A percentile compares a stretch with the other conserved stretches of the same genome.
These are phyloP conservation scores for Gavia stellata DNA, from an alignment of 2,113 vertebrate genomes.

Conservation along the genomic window DNA sequence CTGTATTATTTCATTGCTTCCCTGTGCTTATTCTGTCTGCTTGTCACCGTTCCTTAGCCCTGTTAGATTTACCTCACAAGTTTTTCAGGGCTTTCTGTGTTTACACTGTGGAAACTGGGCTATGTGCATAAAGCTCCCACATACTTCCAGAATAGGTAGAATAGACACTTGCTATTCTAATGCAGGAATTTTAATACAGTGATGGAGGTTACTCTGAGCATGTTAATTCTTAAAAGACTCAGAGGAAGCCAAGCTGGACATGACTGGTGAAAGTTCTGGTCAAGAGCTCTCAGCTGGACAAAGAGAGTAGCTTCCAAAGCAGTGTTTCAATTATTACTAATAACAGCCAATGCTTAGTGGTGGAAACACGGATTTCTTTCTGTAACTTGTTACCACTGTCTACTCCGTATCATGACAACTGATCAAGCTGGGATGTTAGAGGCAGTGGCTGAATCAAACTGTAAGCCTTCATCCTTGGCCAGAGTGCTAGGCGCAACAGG, in stretches of 20 bases:
- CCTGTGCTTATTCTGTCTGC: neutral
- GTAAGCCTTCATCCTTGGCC: neutral
- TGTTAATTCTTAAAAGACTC: neutral
- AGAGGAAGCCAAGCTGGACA: neutral
- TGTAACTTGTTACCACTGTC: neutral
- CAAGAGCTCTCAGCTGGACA: neutral
- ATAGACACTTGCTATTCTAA: neutral
- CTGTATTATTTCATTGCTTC: neutral
- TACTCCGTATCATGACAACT: neutral
- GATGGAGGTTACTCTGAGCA: neutral
- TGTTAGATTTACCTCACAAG: neutral
- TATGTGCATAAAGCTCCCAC: neutral
- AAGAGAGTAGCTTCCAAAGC: neutral
- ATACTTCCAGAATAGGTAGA: neutral
- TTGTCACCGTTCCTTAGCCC: neutral
- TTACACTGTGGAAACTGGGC: neutral
- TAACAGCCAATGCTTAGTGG: neutral
- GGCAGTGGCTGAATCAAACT: neutral
- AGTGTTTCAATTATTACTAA: neutral
- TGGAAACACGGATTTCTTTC: neutral
- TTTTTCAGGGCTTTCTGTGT: neutral
- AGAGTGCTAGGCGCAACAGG: neutral
- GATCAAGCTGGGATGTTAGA: neutral
- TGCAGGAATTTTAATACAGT: neutral
- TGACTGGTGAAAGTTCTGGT: neutral